phyloP scores from a whole-genome alignment of 2,113 vertebrate genomes.

The Varanus salvator region DNA sequence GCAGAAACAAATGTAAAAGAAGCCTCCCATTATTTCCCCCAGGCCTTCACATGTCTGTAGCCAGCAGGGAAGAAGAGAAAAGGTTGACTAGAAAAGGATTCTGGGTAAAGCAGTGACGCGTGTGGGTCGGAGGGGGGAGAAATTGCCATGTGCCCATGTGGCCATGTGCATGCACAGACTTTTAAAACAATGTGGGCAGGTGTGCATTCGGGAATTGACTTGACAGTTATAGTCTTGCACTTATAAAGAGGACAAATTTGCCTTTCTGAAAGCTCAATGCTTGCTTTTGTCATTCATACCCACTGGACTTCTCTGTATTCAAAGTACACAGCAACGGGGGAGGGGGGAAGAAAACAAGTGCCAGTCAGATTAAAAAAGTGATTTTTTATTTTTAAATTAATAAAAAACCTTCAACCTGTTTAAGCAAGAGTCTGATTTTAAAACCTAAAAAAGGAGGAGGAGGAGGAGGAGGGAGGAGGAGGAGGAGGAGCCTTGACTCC shows the following conservation, averaged over 20 bases:
- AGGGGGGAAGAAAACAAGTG: constrained; percentile 44
- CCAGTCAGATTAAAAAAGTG: constrained; percentile 71
- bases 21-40: too few species aligned
- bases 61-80: background rate
- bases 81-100: background rate
- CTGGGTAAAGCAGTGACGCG: background rate
- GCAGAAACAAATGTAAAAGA: too few species aligned
- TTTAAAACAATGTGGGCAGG: background rate
- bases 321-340: constrained; percentile 10
- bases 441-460: constrained; percentile 47
- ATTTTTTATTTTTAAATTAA: constrained; percentile 73
- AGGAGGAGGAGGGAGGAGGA: too few species aligned
- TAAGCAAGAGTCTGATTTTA: constrained; percentile 62
- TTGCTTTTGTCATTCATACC: background rate
- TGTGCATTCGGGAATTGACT: background rate
- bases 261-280: background rate
- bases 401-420: constrained; percentile 65
- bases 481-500: background rate
- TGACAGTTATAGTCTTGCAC: background rate
- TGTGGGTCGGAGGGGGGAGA: too few species aligned
- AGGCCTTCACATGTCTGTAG: too few species aligned
- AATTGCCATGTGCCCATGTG: background rate
- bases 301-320: background rate
- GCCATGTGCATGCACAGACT: too few species aligned
- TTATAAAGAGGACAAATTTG: background rate